A percentile compares a stretch with the other conserved stretches of the same genome.
phyloP scores from a whole-genome alignment of 1,140 invertebrate genomes.

The Lucilia cuprina region DNA sequence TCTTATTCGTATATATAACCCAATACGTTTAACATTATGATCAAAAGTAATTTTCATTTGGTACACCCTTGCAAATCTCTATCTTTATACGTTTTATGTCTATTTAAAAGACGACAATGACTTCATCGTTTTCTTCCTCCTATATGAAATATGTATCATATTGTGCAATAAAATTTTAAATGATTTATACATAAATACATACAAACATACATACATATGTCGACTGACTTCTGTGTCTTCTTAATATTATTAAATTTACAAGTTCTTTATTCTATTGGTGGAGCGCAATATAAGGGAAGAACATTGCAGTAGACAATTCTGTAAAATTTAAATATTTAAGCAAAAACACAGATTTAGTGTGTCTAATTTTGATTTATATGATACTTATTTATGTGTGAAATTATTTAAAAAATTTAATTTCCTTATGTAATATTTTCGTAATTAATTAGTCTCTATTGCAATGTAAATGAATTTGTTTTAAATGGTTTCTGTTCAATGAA shows the following conservation, averaged over 20 bases:
- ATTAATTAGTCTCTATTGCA: no score
- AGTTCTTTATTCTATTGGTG: not conserved
- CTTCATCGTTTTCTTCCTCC: not conserved
- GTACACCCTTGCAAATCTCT: no score
- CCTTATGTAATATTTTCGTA: no score
- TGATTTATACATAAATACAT: not conserved
- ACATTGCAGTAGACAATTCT: not conserved
- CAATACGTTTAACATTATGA: no score
- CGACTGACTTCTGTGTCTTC: not conserved
- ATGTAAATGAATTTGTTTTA: no score
- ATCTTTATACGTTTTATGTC: no score
- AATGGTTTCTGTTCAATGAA: no score
- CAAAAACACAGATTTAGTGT: not conserved
- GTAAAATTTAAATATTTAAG: not conserved
- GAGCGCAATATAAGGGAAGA: not conserved
- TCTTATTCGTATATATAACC: no score
- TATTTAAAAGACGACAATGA: not conserved
- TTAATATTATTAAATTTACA: not conserved
- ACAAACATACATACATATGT: no score
- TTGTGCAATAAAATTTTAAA: not conserved
- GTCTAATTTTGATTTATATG: not conserved
- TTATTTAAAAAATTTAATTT: not conserved
- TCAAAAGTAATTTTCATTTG: no score
- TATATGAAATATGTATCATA: no score
- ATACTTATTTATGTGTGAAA: not conserved